Percentiles rank a stretch among this genome's conserved stretches.
Evolutionary conservation across 2,797 vertebrate species (phyloP).

Genomic region (Pagetopsis macropterus): DNA sequence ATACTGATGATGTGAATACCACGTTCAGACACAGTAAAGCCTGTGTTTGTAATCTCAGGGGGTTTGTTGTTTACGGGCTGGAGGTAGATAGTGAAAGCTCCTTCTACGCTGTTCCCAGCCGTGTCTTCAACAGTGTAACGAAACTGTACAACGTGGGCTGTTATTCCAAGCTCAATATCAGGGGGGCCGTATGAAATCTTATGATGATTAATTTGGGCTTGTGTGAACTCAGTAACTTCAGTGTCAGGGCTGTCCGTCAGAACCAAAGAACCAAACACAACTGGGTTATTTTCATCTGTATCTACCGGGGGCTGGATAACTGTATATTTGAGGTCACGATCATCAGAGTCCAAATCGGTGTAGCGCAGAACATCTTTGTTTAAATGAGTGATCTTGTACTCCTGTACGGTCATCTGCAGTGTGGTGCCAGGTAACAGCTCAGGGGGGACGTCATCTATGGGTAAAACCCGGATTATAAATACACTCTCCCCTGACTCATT

Average conservation of each 20-base stretch:
- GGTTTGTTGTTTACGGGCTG: constrained; percentile 95
- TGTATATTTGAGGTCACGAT: constrained; percentile 91
- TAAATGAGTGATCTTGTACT: constrained; percentile 91
- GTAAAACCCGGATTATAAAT: constrained; percentile 88
- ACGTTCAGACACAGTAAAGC: constrained; percentile 88
- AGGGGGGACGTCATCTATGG: constrained; percentile 91
- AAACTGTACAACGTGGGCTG: constrained; percentile 91
- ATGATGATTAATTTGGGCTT: constrained; percentile 96
- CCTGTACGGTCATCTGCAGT: constrained; percentile 90
- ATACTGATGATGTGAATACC: constrained; percentile 85
- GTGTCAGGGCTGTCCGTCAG: constrained; percentile 87
- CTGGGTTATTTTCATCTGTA: constrained; percentile 88
- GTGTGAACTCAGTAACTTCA: constrained; percentile 91
- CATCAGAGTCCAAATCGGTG: constrained; percentile 93
- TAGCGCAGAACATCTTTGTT: constrained; percentile 90
- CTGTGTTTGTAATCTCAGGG: constrained; percentile 93
- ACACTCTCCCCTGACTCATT: constrained; percentile 87
- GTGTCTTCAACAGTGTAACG: constrained; percentile 91
- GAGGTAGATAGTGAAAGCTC: constrained; percentile 90
- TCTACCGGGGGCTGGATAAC: constrained; percentile 88
- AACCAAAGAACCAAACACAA: constrained; percentile 87
- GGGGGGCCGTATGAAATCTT: constrained; percentile 93
- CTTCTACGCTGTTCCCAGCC: constrained; percentile 87
- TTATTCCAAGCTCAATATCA: constrained; percentile 90
- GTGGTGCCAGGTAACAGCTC: constrained; percentile 88